phyloP scores from a whole-genome alignment of 2,888 invertebrate genomes.

The Acronicta aceris region DNA sequence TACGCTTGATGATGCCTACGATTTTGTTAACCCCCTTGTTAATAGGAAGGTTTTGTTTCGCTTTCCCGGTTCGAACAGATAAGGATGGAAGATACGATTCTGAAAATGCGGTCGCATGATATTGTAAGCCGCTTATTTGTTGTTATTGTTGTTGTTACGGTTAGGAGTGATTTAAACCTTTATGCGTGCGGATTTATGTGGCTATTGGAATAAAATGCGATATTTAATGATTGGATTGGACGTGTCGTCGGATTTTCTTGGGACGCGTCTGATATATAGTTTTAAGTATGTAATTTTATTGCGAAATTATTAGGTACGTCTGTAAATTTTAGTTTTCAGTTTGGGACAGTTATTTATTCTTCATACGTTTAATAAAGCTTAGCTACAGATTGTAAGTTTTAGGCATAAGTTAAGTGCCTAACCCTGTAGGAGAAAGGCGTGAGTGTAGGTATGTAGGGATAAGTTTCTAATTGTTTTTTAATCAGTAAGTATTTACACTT shows the following conservation, averaged over 20 bases:
- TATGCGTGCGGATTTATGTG: slow-evolving; percentile 40
- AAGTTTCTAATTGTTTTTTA: too few relatives aligned
- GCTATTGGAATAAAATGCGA: slow-evolving; percentile 10
- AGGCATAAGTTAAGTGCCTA: too few relatives aligned
- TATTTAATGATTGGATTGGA: slow-evolving; percentile 9
- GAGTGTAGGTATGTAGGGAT: too few relatives aligned
- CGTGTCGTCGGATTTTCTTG: neutral
- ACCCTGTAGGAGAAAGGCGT: too few relatives aligned
- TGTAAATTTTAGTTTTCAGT: neutral
- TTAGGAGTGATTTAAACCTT: slow-evolving; percentile 48
- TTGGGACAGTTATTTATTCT: neutral
- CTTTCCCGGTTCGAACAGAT: slow-evolving; percentile 47
- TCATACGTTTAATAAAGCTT: neutral
- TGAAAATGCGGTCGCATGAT: slow-evolving; percentile 73
- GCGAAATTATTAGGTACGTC: neutral
- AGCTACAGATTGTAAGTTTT: too few relatives aligned
- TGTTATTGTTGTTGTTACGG: slow-evolving; percentile 64
- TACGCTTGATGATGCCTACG: slow-evolving; percentile 85
- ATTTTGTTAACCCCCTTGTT: slow-evolving; percentile 81
- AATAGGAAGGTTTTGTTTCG: slow-evolving; percentile 76
- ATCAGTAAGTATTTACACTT: too few relatives aligned
- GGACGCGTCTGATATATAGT: too few relatives aligned
- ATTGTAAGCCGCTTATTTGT: slow-evolving; percentile 75
- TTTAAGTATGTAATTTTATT: neutral
- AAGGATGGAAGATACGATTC: slow-evolving; percentile 62